phyloP scores from a whole-genome alignment of 1,140 invertebrate species.

The Pogonus chalceus region DNA sequence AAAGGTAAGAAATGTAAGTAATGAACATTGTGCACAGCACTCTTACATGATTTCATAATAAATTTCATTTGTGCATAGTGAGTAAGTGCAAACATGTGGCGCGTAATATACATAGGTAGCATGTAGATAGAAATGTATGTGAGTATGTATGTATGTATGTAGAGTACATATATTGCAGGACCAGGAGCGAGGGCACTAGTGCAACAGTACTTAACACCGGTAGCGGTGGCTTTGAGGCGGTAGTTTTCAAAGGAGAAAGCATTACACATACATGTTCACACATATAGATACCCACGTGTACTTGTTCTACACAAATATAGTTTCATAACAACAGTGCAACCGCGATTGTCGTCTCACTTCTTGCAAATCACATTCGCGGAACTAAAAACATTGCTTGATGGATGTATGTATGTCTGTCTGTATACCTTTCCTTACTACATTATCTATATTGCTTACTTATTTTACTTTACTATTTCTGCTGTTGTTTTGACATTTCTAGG shows the following conservation, averaged over 20 bases:
- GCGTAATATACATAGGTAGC: background rate
- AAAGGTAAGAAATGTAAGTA: no score
- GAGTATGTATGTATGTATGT: background rate
- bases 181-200: conserved; percentile 1
- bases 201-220: conserved; percentile 2
- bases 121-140: background rate
- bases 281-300: no score
- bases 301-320: background rate
- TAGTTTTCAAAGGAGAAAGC: conserved; percentile 3
- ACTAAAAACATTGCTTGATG: no score
- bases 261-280: background rate
- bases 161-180: background rate
- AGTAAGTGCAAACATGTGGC: background rate
- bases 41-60: no score
- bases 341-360: background rate
- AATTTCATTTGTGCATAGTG: background rate
- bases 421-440: no score
- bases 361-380: background rate
- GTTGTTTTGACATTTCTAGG: no score
- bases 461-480: no score
- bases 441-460: no score
- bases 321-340: background rate
- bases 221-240: conserved; percentile 1
- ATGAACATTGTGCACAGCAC: no score
- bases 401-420: no score